Evolutionary conservation across 2,888 invertebrate species (phyloP).

Genomic region (Mesoligia furuncula): DNA sequence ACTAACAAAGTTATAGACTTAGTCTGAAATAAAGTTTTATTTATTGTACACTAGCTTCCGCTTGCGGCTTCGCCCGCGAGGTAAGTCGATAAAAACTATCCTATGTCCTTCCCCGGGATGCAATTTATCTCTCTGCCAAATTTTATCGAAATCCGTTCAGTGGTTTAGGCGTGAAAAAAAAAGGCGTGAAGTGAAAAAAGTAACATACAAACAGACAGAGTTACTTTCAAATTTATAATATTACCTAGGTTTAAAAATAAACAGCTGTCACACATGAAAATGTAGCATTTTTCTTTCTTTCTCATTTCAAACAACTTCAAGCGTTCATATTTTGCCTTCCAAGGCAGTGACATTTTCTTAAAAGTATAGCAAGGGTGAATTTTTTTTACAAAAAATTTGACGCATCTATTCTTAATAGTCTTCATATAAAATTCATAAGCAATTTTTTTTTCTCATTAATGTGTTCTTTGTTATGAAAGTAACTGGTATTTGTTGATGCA

Average conservation of each 20-base stretch:
- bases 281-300: neutral
- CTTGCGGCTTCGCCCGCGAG: too few species aligned
- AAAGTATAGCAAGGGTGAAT: neutral
- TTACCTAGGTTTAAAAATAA: neutral
- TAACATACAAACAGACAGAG: too few species aligned
- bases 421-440: constrained; percentile 4
- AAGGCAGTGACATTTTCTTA: neutral
- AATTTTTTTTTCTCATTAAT: neutral
- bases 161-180: too few species aligned
- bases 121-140: too few species aligned
- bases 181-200: too few species aligned
- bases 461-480: neutral
- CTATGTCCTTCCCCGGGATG: too few species aligned
- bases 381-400: constrained; percentile 6
- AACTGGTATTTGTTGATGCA: neutral
- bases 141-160: too few species aligned
- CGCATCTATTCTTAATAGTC: neutral
- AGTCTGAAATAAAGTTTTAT: too few species aligned
- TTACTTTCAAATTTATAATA: too few species aligned
- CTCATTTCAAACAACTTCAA: neutral
- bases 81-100: too few species aligned
- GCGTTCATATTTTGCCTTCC: constrained; percentile 5
- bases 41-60: too few species aligned
- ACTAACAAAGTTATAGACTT: too few species aligned
- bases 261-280: neutral